A percentile compares a stretch with the other conserved stretches of the same genome.
Evolutionary conservation across 2,113 vertebrate genomes (phyloP).

Genomic region (Alouatta palliata): DNA sequence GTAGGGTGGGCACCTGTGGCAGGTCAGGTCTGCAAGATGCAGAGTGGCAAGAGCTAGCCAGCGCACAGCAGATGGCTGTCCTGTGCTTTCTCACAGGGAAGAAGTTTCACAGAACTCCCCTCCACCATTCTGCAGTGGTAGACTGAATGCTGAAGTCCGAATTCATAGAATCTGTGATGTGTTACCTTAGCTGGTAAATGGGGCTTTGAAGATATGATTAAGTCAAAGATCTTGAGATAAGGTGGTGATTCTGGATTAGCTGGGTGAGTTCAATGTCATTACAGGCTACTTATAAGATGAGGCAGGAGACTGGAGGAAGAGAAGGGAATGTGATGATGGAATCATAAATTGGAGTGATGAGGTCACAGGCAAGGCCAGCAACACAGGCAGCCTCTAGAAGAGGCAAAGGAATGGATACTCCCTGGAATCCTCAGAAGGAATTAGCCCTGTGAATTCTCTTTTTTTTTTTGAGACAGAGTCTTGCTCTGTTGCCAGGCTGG

Average conservation of each 20-base stretch:
- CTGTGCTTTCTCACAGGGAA: neutral
- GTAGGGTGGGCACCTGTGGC: rapidly evolving
- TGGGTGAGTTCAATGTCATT: neutral
- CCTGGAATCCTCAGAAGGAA: neutral
- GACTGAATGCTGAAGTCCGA: neutral
- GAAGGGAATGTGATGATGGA: neutral
- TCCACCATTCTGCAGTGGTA: neutral
- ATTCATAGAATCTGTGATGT: neutral
- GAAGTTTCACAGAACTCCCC: neutral
- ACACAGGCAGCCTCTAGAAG: neutral
- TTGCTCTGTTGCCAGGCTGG: too few species aligned
- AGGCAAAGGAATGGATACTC: neutral
- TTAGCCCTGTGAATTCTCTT: neutral
- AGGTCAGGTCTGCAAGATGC: neutral
- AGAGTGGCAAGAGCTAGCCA: neutral
- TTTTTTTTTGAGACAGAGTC: too few species aligned
- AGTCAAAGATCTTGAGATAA: neutral
- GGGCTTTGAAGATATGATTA: neutral
- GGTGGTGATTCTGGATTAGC: neutral
- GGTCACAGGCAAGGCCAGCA: neutral
- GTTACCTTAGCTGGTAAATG: neutral
- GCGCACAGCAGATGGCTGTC: neutral
- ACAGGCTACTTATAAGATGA: neutral
- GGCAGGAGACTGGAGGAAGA: neutral
- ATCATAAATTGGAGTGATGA: neutral